These are phyloP conservation scores for Odontocolon sp. DNA, from an alignment of 2,888 invertebrate genomes.

Conservation along the genomic window DNA sequence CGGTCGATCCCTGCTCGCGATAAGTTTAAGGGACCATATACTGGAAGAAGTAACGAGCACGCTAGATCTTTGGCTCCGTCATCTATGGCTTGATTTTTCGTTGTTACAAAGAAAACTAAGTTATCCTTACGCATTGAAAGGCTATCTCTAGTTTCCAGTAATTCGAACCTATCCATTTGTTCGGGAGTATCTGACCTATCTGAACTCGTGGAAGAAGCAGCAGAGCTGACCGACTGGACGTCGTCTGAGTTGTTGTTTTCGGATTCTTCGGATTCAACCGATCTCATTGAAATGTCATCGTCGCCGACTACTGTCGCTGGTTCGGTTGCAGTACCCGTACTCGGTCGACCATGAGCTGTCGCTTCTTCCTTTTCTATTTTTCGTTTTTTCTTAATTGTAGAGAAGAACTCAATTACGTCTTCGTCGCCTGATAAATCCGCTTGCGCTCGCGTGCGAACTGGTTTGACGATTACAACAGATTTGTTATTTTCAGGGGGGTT, in stretches of 20 bases:
- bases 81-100: too few relatives aligned
- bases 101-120: background rate
- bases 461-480: background rate
- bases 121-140: background rate
- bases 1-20: background rate
- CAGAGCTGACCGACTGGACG: background rate
- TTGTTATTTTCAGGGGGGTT: constrained; percentile 44
- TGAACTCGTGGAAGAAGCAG: background rate
- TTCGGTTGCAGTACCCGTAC: too few relatives aligned
- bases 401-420: background rate
- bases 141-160: background rate
- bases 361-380: background rate
- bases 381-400: constrained; percentile 11
- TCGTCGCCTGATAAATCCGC: background rate
- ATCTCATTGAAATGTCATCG: background rate
- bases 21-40: background rate
- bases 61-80: too few relatives aligned
- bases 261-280: background rate
- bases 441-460: background rate
- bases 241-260: background rate
- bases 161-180: background rate
- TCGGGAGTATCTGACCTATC: background rate
- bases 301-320: background rate
- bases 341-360: background rate
- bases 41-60: too few relatives aligned